Evolutionary conservation across 2,113 vertebrate genomes (phyloP), one percentile per base, ranked within the genome.

Genomic region (Eulemur macaco): DNA sequence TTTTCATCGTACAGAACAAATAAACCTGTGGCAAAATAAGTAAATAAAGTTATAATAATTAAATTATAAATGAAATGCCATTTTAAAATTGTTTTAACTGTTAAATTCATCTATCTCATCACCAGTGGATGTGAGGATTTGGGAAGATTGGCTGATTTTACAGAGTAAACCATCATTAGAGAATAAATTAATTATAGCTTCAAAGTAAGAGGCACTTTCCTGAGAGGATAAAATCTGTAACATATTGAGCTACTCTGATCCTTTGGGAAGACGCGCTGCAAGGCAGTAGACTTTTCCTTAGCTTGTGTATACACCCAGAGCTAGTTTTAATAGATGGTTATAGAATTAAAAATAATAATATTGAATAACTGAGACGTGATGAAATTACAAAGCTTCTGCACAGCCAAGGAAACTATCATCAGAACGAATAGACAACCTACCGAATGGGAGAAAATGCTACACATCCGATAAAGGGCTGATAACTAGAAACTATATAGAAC

Each of bases 11-110:
- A 47, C 50, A 74, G 81, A 81, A 37, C 11, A 86, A 68, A 86
- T 73, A 96, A 93, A 86, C 21, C 52, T 80, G 11, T 74, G 73
- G 94, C 81, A 90, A 93, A 90, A 86, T 76, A 52, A 74, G 73
- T 76, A 73, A 81, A 93, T 88, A 58, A 90, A 76, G 11, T 47
- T 68, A 50, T 11, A 89, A 52, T 58, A 88, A 74, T 96, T 74
- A 89, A 47, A 76, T 91, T 64, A 58, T 31, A 17, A 60, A 52
- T 80, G 31, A 3, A 54, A 85, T 54, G 17, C 2, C 77, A 0
- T 86, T 96, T 86, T 66, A 14, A 88, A 96, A 90, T 39, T 60
- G 9, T 68, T 84, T 91, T 83, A 86, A 69, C 34, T 69, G 34
- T 47, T 80, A 64, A 86, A 76, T 60, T 69, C n/a, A 74, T 86